phyloP scores from a whole-genome alignment of 2,113 vertebrate genomes.

The Gymnogyps californianus region DNA sequence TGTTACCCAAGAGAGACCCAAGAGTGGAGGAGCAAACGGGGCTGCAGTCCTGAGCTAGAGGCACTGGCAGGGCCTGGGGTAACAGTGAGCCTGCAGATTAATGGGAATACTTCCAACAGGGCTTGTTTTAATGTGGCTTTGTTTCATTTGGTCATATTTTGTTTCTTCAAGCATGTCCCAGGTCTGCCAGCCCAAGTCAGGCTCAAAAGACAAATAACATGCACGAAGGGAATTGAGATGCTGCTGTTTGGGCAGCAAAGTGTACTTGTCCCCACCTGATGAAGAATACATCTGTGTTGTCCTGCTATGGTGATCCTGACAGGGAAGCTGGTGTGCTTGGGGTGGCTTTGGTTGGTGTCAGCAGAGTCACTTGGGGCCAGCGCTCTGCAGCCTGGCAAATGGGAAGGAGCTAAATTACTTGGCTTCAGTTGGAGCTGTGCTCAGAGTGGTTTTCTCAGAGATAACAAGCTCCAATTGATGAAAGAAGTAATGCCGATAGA shows the following conservation, averaged over 20 bases:
- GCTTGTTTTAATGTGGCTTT: not conserved
- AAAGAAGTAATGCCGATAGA: not conserved
- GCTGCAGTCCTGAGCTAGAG: not conserved
- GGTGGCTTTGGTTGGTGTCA: not conserved
- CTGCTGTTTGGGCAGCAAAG: not conserved
- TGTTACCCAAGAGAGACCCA: slow-evolving; percentile 27
- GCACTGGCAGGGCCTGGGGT: not conserved
- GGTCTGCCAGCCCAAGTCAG: not conserved
- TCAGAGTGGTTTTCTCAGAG: not conserved
- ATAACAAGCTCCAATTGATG: not conserved
- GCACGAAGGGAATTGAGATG: not conserved
- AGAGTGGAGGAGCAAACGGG: not conserved
- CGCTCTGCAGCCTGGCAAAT: not conserved
- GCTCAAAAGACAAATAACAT: not conserved
- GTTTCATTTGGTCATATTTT: not conserved
- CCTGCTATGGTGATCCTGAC: not conserved
- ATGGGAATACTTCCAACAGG: not conserved
- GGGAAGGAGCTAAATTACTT: not conserved
- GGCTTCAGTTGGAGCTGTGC: not conserved
- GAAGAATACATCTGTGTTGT: not conserved
- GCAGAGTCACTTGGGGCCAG: not conserved
- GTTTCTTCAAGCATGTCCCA: not conserved
- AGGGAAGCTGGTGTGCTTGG: not conserved
- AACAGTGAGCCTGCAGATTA: not conserved
- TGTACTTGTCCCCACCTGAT: not conserved